Evolutionary conservation across 2,888 invertebrate genomes (phyloP).

Genomic region (Perithous albicinctus): DNA sequence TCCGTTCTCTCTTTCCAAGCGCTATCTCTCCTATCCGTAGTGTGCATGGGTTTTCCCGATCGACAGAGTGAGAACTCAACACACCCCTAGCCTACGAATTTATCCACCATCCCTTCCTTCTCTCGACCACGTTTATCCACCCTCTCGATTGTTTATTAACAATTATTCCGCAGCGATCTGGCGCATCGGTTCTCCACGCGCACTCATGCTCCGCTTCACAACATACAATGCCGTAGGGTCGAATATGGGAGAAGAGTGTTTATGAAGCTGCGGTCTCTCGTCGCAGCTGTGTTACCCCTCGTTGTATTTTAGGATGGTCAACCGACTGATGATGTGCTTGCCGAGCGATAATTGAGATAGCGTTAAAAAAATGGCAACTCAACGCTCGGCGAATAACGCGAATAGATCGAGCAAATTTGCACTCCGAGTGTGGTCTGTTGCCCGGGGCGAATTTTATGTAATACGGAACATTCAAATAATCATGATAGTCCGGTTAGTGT

Average conservation of each 20-base stretch:
- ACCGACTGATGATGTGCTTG: conserved; percentile 51
- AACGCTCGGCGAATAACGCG: neutral
- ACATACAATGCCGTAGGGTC: neutral
- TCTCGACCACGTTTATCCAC: conserved; percentile 58
- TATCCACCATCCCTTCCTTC: neutral
- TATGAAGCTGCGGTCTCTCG: conserved; percentile 59
- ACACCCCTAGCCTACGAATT: conserved; percentile 13
- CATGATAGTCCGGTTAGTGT: too few relatives aligned
- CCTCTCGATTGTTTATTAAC: conserved; percentile 74
- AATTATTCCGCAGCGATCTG: conserved; percentile 71
- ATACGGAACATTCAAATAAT: too few relatives aligned
- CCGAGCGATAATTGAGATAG: conserved; percentile 50
- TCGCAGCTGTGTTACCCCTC: conserved; percentile 29
- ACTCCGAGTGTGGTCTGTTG: neutral
- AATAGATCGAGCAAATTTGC: conserved; percentile 23
- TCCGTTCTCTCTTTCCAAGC: conserved; percentile 36
- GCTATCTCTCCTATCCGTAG: conserved; percentile 13
- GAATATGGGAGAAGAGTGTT: conserved; percentile 52
- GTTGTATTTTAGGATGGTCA: conserved; percentile 31
- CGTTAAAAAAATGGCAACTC: neutral
- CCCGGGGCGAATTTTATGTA: too few relatives aligned
- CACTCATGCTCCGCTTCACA: conserved; percentile 4
- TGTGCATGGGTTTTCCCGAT: conserved; percentile 17
- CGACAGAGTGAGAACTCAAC: conserved; percentile 29
- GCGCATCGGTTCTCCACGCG: conserved; percentile 40